Percentiles rank a stretch among this genome's conserved stretches.
Evolutionary conservation across 2,888 invertebrate species (phyloP).

Genomic region (Pharmacophagus antenor): DNA sequence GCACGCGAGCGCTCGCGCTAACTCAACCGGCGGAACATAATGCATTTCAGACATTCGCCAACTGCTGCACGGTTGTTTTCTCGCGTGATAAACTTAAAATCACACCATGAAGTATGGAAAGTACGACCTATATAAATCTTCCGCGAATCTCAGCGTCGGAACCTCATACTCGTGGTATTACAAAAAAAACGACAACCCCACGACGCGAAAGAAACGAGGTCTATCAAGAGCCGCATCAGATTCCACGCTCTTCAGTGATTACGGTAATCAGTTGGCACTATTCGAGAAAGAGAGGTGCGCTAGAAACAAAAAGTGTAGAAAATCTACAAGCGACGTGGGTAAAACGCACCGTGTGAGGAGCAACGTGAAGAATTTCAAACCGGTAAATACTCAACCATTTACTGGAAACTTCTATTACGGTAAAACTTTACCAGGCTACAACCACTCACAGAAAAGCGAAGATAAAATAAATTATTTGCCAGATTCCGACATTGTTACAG

Average conservation of each 20-base stretch:
- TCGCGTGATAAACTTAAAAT: conserved; percentile 57
- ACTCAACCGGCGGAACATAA: conserved; percentile 62
- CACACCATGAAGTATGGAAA: conserved; percentile 78
- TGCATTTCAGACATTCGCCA: conserved; percentile 57
- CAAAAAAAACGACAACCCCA: conserved; percentile 64
- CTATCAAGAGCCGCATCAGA: conserved; percentile 68
- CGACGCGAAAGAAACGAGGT: conserved; percentile 57
- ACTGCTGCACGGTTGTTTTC: conserved; percentile 56
- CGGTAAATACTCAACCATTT: conserved; percentile 71
- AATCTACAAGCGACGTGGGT: conserved; percentile 65
- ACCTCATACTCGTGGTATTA: conserved; percentile 79
- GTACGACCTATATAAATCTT: conserved; percentile 75
- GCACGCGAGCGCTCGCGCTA: conserved; percentile 44
- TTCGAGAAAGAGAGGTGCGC: conserved; percentile 62
- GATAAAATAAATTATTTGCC: conserved; percentile 70
- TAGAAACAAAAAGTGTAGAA: conserved; percentile 62
- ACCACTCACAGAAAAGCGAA: conserved; percentile 60
- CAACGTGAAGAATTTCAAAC: conserved; percentile 59
- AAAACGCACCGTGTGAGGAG: conserved; percentile 64
- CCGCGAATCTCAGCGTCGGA: conserved; percentile 69
- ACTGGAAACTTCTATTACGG: conserved; percentile 76
- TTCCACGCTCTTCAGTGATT: conserved; percentile 77
- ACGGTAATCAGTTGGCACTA: conserved; percentile 70
- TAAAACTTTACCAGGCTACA: conserved; percentile 66
- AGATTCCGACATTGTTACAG: conserved; percentile 68